phyloP scores from a whole-genome alignment of 2,888 invertebrate species.

The Ectemnius lituratus region DNA sequence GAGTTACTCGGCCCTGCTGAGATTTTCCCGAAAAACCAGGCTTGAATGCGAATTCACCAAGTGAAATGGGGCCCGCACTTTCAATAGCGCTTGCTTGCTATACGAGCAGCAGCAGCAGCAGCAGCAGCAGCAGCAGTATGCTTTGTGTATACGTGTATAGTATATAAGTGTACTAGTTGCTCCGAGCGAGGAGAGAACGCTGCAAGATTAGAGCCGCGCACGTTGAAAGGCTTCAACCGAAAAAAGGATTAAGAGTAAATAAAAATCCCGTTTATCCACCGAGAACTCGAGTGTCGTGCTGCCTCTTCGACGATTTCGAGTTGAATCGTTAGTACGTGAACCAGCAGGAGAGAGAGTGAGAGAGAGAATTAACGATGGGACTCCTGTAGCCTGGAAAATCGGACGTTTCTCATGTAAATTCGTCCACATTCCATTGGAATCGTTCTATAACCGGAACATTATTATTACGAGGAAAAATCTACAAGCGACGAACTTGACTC shows the following conservation, averaged over 20 bases:
- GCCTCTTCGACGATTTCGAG: constrained; percentile 15
- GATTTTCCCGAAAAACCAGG: constrained; percentile 48
- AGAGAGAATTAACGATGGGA: constrained; percentile 30
- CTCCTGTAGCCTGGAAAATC: constrained; percentile 31
- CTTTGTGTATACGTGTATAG: neutral
- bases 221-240: constrained; percentile 3
- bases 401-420: constrained; percentile 53
- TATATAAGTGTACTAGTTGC: constrained; percentile 21
- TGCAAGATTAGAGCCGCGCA: neutral
- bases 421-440: constrained; percentile 25
- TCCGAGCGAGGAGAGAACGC: constrained; percentile 11
- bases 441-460: constrained; percentile 14
- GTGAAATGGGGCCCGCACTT: constrained; percentile 19
- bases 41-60: constrained; percentile 30
- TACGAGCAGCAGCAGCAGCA: too few relatives aligned
- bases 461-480: constrained; percentile 14
- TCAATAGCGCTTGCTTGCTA: constrained; percentile 6
- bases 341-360: neutral
- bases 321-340: constrained; percentile 35
- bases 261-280: constrained; percentile 33
- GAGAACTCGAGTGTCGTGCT: constrained; percentile 17
- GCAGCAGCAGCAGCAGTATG: too few relatives aligned
- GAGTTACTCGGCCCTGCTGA: constrained; percentile 28
- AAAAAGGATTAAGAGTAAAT: constrained; percentile 24
- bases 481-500: constrained; percentile 13